Base-by-base conservation (phyloP, 2,113 vertebrate species). In the Mionectes macconnelli region DNA sequence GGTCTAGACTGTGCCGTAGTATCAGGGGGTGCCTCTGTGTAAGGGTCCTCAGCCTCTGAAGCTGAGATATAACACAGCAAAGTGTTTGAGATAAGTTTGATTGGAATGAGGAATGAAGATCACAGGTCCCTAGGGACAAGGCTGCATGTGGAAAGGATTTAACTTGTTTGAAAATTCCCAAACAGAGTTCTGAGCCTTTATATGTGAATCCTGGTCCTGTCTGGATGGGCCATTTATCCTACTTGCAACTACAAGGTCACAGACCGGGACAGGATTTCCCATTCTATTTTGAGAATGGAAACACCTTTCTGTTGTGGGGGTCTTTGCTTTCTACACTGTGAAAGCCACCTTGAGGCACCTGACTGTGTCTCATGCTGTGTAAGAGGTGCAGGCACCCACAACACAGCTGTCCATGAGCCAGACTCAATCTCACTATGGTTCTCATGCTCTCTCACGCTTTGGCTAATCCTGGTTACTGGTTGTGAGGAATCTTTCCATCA, bases 311-410 rank as follows among this genome's bases (percentile, higher is more conserved):
- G 31, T 53, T 57, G 23, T 40, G 50, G 4, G 11, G 4, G 6
- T 74, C 45, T 74, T 31, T 57, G 47, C 37, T 90, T 19, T 70
- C 53, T 55, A 50, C 44, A 5, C 47, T 75, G 25, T 67, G 60
- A 70, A 78, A 66, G 27, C 14, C 47, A 40, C 62, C 12, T 27
- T 31, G 56, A 82, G 52, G 33, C 28, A 53, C 8, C 42, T 53
- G 28, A 79, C 21, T 55, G 19, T 28, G 17, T 12, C 12, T 35
- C 39, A 19, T 10, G 25, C 6, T 68, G 33, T 0, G 0, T 10
- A 7, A 89, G 56, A 63, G 23, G 4, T 9, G 22, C 39, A 57
- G 79, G 28, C 28, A 80, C 17, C 9, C 31, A 50, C 53, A 21
- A 7, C 31, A 75, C 14, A 37, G 47, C 52, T 55, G 28, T 50